These are phyloP conservation scores for Tanytarsus gracilentus DNA, from an alignment of 2,888 invertebrate species.

Conservation along the genomic window DNA sequence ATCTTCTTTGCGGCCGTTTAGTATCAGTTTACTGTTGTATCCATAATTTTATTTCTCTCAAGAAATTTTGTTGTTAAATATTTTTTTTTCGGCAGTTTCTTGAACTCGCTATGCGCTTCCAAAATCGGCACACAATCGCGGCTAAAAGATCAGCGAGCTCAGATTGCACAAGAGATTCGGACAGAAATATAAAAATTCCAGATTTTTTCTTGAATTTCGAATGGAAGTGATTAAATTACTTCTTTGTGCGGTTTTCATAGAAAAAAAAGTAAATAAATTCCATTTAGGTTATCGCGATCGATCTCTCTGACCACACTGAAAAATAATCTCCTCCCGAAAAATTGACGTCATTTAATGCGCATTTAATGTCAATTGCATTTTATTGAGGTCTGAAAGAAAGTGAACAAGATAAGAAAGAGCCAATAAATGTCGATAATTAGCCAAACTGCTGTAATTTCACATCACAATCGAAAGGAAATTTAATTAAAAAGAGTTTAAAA, in stretches of 20 bases:
- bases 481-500: too few species aligned
- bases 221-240: too few species aligned
- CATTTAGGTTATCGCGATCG: too few species aligned
- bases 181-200: not conserved
- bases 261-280: too few species aligned
- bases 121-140: slow-evolving; percentile 9
- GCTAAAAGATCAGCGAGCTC: slow-evolving; percentile 19
- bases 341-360: too few species aligned
- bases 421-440: slow-evolving; percentile 5
- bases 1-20: slow-evolving; percentile 20
- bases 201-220: not conserved
- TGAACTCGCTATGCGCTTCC: slow-evolving; percentile 16
- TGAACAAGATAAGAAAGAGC: too few species aligned
- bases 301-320: too few species aligned
- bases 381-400: too few species aligned
- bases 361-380: too few species aligned
- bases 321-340: too few species aligned
- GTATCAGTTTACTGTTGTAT: slow-evolving; percentile 26
- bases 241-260: too few species aligned
- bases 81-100: slow-evolving; percentile 18
- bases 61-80: not conserved
- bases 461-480: too few species aligned
- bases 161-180: slow-evolving; percentile 15
- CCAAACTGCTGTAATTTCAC: not conserved
- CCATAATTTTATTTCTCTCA: not conserved